Base-by-base conservation (phyloP, 1,140 invertebrate species). In the Drosophila sechellia region DNA sequence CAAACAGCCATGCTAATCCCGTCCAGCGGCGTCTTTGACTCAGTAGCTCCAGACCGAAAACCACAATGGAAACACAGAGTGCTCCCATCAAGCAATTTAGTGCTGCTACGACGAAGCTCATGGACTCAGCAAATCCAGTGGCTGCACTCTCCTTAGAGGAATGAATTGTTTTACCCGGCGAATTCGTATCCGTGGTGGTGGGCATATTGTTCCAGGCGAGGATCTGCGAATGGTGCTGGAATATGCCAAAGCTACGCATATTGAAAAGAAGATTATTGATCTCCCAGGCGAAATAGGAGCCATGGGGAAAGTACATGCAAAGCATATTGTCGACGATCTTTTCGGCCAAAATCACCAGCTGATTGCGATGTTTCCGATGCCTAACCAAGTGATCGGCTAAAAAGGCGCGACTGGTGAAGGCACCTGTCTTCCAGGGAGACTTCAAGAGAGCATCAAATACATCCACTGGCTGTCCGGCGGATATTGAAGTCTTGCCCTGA, bases 181-280 rank as follows among this genome's bases (percentile, higher is more conserved):
- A 12, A 4, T 56, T 35, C 8, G 78, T 50, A 2, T 56, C 39
- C 8, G 78, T 50, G 10, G 40, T 54, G 10, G 46, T 39, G 6
- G 54, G 53, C 57, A 43, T 45, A 4, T 11, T 66, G 39, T 15
- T 25, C 31, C 43, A 75, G n/a, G 34, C 50, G 4, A 57, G 31
- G 3, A 46, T 22, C 45, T 71, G 35, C 3, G 43, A 45, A 0
- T 69, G 20, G 0, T 86, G 68, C 22, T 68, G 52, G 5, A 55
- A 56, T 4, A 89, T 27, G 3, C 84, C 84, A 10, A 83, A 89
- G 31, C 72, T 78, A 4, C 84, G 84, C 58, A 89, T 55, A 2
- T 58, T 49, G 12, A 84, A 73, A 0, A 89, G 57, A 22, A 61
- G 20, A 1, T 6, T 2, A 13, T 52, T 54, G 35, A 89, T 20